These are phyloP conservation scores for Gymnosoma rotundatum DNA, from an alignment of 2,888 invertebrate species.

Conservation along the genomic window DNA sequence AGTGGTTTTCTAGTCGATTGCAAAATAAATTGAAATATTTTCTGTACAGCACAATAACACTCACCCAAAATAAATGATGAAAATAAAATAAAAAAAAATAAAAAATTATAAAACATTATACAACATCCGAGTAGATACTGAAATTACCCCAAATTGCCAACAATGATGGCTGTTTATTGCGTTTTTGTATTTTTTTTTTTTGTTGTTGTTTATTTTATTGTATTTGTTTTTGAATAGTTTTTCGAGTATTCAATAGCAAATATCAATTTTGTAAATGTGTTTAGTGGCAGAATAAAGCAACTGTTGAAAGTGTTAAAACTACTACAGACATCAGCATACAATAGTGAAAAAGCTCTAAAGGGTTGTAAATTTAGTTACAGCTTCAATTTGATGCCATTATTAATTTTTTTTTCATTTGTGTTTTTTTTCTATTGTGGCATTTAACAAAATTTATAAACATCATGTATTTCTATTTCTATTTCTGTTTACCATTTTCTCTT, in stretches of 20 bases:
- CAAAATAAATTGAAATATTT: conserved; percentile 57
- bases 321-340: background rate
- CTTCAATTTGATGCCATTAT: conserved; percentile 22
- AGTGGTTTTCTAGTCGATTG: conserved; percentile 55
- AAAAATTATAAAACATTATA: background rate
- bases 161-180: conserved; percentile 3
- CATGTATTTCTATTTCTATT: too few species aligned
- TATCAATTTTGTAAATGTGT: conserved; percentile 18
- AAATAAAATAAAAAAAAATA: too few species aligned
- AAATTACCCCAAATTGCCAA: conserved; percentile 4
- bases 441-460: conserved; percentile 4
- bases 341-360: conserved; percentile 22
- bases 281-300: background rate
- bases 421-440: conserved; percentile 30
- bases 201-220: too few species aligned
- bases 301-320: conserved; percentile 9
- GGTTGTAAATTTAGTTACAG: conserved; percentile 45
- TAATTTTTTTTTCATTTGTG: background rate
- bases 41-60: background rate
- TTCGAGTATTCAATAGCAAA: conserved; percentile 11
- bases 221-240: conserved; percentile 7
- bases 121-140: too few species aligned
- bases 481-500: background rate
- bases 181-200: background rate
- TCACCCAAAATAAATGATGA: background rate